Evolutionary conservation across 2,113 vertebrate species (phyloP).

Genomic region (Microcebus ravelobensis): DNA sequence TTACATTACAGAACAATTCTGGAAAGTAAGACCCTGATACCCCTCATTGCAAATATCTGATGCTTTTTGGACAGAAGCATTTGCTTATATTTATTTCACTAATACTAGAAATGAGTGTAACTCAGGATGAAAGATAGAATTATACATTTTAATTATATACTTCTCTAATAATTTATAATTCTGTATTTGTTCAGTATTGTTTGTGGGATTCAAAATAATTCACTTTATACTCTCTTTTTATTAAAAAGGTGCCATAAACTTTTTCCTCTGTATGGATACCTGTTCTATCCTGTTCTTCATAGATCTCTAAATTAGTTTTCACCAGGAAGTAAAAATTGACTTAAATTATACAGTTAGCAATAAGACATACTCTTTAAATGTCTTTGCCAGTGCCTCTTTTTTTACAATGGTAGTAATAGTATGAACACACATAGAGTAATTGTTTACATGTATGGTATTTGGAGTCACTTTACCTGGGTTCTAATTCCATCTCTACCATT

Average conservation of each 20-base stretch:
- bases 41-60: background rate
- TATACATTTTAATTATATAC: background rate
- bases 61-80: background rate
- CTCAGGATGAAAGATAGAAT: background rate
- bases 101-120: background rate
- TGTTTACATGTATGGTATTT: background rate
- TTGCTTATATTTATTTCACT: background rate
- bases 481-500: background rate
- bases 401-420: background rate
- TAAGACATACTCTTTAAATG: background rate
- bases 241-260: background rate
- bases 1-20: background rate
- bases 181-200: background rate
- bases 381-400: background rate
- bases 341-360: background rate
- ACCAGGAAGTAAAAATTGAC: background rate
- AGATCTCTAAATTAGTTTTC: background rate
- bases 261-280: background rate
- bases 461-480: background rate
- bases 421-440: constrained; percentile 19
- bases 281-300: background rate
- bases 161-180: background rate
- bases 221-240: background rate
- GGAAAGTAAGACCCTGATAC: background rate
- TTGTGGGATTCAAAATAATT: background rate